Base-by-base conservation (phyloP, 1,140 invertebrate genomes). In the Drosophila kikkawai region DNA sequence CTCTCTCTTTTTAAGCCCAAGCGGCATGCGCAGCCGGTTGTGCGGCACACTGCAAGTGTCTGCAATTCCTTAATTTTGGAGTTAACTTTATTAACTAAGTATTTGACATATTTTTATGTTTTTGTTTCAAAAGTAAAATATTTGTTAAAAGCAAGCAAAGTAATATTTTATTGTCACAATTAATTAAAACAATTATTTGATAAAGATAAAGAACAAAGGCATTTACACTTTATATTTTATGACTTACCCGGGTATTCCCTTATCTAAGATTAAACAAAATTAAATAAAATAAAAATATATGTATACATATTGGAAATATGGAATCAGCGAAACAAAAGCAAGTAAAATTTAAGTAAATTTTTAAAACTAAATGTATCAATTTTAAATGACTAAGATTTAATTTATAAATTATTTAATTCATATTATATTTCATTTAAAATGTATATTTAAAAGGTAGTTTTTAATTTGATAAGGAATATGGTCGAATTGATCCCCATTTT, bases 1-100 rank as follows among this genome's bases (percentile, higher is more conserved):
- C 11, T 53, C 45, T 22, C 5, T 36, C 19, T 44, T 32, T 50
- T 56, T 19, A 13, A 34, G 61, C 53, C 42, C n/a, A 73, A n/a
- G 34, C 47, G 80, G 59, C 79, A 77, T 76, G 81, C 81, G 81
- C 81, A 73, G 59, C 71, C 67, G 44, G 45, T 56, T 84, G 26
- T 48, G 64, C 1, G 26, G 26, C 5, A 29, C 26, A 29, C 26
- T 29, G 26, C 26, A 29, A 29, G 0, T 6, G 26, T 29, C 26
- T 29, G 47, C 2, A 7, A n/a, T 34, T 3, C 2, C 9, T 7
- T 53, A 37, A 37, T 22, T 39, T 22, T 37, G 53, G 8, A 2
- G 6, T 13, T 53, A 19, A 8, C 4, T 36, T 36, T 19, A 19
- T 19, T 17, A 50, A 26, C 13, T 26, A 50, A 50, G 7, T 26